Conservation (phyloP, 1,140 invertebrate genomes). For the Platorchestia sp. region DNA sequence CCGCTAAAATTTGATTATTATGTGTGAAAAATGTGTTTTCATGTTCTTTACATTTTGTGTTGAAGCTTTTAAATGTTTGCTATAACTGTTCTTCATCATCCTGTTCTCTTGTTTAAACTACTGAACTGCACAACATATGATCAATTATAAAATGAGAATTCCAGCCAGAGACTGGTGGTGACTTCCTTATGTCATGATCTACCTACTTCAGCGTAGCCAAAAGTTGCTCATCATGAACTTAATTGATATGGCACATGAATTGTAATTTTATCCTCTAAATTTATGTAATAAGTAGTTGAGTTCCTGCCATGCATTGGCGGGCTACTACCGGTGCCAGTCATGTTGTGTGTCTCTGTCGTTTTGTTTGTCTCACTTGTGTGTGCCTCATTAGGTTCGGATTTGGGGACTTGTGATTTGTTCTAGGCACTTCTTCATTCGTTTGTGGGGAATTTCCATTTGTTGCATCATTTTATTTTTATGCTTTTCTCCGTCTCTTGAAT, state of each 20-base stretch:
- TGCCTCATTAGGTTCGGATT: neutral
- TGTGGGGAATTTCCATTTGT: neutral
- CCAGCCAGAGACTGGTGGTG: neutral
- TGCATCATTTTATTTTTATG: neutral
- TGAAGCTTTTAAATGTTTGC: neutral
- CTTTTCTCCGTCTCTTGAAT: neutral
- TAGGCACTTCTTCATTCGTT: neutral
- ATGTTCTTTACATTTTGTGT: too few species aligned
- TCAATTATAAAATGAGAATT: neutral
- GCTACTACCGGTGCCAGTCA: neutral
- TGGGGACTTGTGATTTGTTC: neutral
- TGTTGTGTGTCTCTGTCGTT: neutral
- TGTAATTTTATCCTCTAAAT: neutral
- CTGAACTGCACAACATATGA: neutral
- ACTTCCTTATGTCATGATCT: neutral
- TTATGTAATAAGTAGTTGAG: neutral
- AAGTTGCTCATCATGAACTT: neutral
- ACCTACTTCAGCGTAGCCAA: neutral
- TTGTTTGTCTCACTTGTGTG: neutral
- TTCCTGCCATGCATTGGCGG: neutral
- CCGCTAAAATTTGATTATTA: neutral
- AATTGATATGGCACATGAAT: neutral
- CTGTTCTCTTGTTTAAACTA: neutral
- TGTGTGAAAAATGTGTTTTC: neutral
- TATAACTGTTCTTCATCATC: neutral